Evolutionary conservation across 2,888 invertebrate species (phyloP), one percentile per base, ranked within the genome.

Genomic region (Spodoptera exigua): DNA sequence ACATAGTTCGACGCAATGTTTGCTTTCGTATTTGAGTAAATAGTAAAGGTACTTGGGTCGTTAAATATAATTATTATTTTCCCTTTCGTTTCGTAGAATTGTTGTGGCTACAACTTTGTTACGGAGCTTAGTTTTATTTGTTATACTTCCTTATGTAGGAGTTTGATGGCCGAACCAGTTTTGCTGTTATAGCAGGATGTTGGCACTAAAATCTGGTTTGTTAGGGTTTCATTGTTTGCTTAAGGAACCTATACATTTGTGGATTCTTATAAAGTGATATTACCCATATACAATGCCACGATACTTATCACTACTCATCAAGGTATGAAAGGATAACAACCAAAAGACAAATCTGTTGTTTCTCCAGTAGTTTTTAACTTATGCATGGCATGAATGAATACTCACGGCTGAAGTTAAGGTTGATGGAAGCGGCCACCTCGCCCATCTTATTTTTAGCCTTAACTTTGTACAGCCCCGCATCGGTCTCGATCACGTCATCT

Each of bases 351-450:
- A 5, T 27, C 27, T 5, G 5, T 27, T 27, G 7, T 11, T 21
- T n/a, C 14, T 12, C 4, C 10, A 37, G 1, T 3, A 36, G 13
- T 14, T 4, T 2, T 3, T 14, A 9, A 14, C n/a, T 18, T 14
- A 39, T 7, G 0, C 32, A 11, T 3, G 14, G 11, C 4, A 14
- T 2, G 21, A 35, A 17, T 9, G 1, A 44, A 54, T 88, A 98
- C 98, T 98, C 95, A 99, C 99, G 99, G 95, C 98, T 98, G 92
- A 99, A 98, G 95, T 99, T 99, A 92, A 99, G 96, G 90, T 98
- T 99, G 93, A 99, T 98, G 86, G 98, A 98, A 81, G 98, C 98
- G 85, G 98, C 97, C 89, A 99, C 98, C 96, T 99, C 99, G 89
- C 99, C 99, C 95, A 98, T 98, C 95, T 98, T 98, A 93, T 98